Percentiles rank a stretch among this genome's conserved stretches.
Evolutionary conservation across 2,888 invertebrate genomes (phyloP).

Genomic region (Calameuta pallipes): DNA sequence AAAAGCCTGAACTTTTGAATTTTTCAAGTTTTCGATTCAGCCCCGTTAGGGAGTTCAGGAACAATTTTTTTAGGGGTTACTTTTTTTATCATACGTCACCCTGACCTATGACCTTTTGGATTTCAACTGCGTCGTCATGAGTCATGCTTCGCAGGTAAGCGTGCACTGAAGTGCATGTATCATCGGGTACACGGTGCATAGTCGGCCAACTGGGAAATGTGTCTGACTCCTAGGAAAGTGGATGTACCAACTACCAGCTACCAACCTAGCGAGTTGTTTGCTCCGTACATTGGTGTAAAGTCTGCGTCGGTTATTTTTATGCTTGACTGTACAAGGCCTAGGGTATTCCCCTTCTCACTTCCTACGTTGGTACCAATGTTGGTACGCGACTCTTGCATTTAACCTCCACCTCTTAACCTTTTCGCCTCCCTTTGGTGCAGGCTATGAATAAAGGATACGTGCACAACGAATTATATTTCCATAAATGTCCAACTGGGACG

Average conservation of each 20-base stretch:
- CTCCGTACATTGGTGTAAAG: background rate
- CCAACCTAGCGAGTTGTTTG: no score
- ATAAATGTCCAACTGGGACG: constrained; percentile 47
- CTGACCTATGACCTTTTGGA: no score
- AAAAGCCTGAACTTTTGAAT: no score
- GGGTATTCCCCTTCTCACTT: background rate
- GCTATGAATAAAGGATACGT: constrained; percentile 50
- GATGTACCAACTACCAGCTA: constrained; percentile 17
- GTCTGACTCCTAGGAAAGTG: constrained; percentile 30
- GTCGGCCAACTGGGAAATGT: constrained; percentile 38
- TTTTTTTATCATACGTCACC: no score
- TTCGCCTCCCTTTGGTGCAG: constrained; percentile 28
- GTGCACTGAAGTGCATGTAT: background rate
- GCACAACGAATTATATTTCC: constrained; percentile 50
- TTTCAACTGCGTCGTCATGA: no score
- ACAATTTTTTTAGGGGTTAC: no score
- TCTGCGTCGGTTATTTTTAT: background rate
- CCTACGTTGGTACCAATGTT: no score
- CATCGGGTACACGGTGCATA: constrained; percentile 9
- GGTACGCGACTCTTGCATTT: no score
- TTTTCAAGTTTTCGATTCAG: no score
- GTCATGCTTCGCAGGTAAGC: no score
- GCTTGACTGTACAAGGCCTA: background rate
- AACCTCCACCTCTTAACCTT: constrained; percentile 1
- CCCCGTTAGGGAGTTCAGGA: no score